Conservation (phyloP, 1,140 invertebrate species). For the Musca domestica region DNA sequence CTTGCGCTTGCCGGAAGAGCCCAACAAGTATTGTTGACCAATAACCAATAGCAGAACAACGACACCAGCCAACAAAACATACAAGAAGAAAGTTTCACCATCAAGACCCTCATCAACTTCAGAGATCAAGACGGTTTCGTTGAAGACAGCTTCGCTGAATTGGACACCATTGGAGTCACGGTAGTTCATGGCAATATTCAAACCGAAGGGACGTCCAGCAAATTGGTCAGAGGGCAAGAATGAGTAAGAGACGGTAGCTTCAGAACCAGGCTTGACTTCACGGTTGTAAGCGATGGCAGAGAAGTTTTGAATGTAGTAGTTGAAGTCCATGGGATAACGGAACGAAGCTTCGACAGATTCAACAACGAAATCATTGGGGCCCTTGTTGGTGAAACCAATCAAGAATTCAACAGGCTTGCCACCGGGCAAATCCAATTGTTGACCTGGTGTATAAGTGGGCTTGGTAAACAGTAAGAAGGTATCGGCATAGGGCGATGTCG, state of each 20-base stretch:
- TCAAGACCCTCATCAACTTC: conserved; percentile 96
- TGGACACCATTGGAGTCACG: conserved; percentile 70
- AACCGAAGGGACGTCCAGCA: conserved; percentile 91
- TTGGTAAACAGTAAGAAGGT: conserved; percentile 90
- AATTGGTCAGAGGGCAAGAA: conserved; percentile 95
- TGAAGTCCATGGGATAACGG: conserved; percentile 98
- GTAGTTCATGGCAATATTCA: conserved; percentile 92
- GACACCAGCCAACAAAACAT: conserved; percentile 88
- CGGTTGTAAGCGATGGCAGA: conserved; percentile 86
- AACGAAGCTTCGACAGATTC: conserved; percentile 96
- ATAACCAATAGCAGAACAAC: conserved; percentile 83
- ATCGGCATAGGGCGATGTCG: conserved; percentile 88
- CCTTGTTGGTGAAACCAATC: conserved; percentile 95
- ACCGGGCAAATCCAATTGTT: conserved; percentile 58
- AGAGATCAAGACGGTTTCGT: conserved; percentile 96
- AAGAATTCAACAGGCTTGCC: conserved; percentile 92
- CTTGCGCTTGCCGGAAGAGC: conserved; percentile 61
- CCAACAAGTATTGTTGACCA: conserved; percentile 85
- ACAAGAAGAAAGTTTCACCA: conserved; percentile 97
- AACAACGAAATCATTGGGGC: conserved; percentile 83
- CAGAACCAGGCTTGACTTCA: conserved; percentile 84
- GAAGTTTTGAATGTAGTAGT: conserved; percentile 98
- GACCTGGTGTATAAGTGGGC: conserved; percentile 58
- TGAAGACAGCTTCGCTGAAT: conserved; percentile 91
- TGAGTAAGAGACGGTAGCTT: conserved; percentile 93